Evolutionary conservation across 2,113 vertebrate genomes (phyloP).

Genomic region (Lophura nycthemera): DNA sequence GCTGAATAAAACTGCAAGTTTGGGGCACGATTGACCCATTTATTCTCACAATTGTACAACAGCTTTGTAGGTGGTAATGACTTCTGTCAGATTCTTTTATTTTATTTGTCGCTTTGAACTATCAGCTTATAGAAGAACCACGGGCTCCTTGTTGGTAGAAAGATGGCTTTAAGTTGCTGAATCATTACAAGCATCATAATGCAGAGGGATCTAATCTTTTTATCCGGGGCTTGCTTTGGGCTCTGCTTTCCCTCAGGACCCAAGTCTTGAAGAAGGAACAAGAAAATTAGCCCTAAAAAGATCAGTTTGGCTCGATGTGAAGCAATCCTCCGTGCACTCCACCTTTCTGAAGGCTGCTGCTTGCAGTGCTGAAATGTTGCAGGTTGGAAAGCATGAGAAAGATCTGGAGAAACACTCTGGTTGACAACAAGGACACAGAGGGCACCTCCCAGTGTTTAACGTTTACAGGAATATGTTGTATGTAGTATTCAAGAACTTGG

Average conservation of each 20-base stretch:
- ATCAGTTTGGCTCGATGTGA: constrained; percentile 7
- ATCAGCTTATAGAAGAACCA: background rate
- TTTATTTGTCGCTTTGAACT: constrained; percentile 60
- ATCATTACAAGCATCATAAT: constrained; percentile 61
- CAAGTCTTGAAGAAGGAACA: constrained; percentile 31
- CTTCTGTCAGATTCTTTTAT: constrained; percentile 45
- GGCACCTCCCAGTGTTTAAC: background rate
- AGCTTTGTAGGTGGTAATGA: constrained; percentile 50
- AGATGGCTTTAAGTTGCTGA: constrained; percentile 50
- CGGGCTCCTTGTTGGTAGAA: constrained; percentile 27
- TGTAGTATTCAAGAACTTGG: background rate
- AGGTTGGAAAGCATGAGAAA: background rate
- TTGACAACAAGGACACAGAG: constrained; percentile 15
- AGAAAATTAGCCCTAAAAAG: constrained; percentile 47
- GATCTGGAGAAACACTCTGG: background rate
- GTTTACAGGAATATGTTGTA: background rate
- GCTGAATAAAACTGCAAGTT: constrained; percentile 21
- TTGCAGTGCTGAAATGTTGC: background rate
- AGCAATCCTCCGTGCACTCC: background rate
- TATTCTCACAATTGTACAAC: constrained; percentile 7
- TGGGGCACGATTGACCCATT: constrained; percentile 39
- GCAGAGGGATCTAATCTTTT: constrained; percentile 55
- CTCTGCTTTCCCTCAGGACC: constrained; percentile 43
- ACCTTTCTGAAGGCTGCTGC: background rate
- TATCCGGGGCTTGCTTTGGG: constrained; percentile 44